Base-by-base conservation (phyloP, 2,113 vertebrate genomes). In the Ursus arctos region DNA sequence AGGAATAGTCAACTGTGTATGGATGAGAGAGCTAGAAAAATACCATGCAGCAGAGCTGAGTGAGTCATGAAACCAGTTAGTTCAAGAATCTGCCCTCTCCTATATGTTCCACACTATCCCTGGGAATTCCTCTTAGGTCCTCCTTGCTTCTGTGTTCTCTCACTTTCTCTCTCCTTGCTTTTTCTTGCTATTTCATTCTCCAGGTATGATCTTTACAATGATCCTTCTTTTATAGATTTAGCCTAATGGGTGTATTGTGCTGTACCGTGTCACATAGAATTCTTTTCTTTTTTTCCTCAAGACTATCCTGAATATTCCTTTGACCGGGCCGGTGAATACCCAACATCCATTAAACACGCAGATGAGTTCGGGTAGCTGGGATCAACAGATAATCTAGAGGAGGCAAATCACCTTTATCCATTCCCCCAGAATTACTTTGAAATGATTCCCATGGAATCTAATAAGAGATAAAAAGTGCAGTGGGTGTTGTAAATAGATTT, bases 401-500 rank as follows among this genome's bases (percentile, higher is more conserved):
- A 91, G 97, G 94, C 98, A 98, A 79, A 95, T 89, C 31, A 31
- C 11, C 15, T 97, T 95, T 85, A 55, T 89, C 51, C 21, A 16
- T 69, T 88, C 65, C 87, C 88, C 4, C 82, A 88, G 96, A 94
- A 97, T 97, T 88, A 83, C 71, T 97, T 96, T 97, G 79, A 97
- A 97, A 95, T 88, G 51, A 88, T 97, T 95, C 21, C 71, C 14
- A 86, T 61, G 49, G 43, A 98, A 96, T 94, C 24, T 53, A 97
- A 69, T 83, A 86, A 96, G 93, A 97, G 92, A 93, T 79, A 59
- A 95, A 31, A 95, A 96, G 96, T 65, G 92, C 87, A 81, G n/a
- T 94, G 19, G 92, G 55, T 92, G 22, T 85, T 95, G 28, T 96
- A 98, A 97, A 98, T 95, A 97, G 63, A 86, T 96, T 98, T 85